Evolutionary conservation across 2,797 vertebrate genomes (phyloP).

Genomic region (Clamator glandarius): DNA sequence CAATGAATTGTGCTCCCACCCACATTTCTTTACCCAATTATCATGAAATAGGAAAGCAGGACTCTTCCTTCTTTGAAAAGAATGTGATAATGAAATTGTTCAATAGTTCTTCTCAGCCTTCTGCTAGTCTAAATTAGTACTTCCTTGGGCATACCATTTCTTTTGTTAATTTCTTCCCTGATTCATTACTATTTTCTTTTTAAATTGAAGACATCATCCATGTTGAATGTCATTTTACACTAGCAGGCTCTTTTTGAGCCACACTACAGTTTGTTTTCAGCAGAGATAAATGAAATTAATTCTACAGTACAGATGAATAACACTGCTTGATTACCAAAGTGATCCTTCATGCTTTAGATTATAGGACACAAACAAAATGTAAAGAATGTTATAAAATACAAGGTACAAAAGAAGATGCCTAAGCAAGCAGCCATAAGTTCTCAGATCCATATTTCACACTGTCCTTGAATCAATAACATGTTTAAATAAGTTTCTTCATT

Average conservation of each 20-base stretch:
- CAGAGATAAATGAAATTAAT: constrained; percentile 36
- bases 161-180: constrained; percentile 40
- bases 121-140: constrained; percentile 35
- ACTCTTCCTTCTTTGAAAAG: constrained; percentile 65
- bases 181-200: constrained; percentile 27
- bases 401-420: not conserved
- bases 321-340: constrained; percentile 39
- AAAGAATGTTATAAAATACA: not conserved
- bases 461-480: not conserved
- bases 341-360: constrained; percentile 55
- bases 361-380: not conserved
- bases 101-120: constrained; percentile 61
- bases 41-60: constrained; percentile 76
- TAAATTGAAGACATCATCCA: not conserved
- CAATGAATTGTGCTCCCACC: constrained; percentile 76
- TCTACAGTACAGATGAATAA: constrained; percentile 42
- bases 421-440: not conserved
- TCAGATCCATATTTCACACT: not conserved
- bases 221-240: constrained; percentile 12
- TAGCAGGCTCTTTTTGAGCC: too few species aligned
- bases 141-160: constrained; percentile 22
- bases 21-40: constrained; percentile 82
- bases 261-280: too few species aligned
- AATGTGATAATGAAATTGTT: constrained; percentile 72
- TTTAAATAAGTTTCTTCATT: not conserved